These are phyloP conservation scores for Nannobrachium achirus DNA, from an alignment of 2,113 vertebrate species.

Conservation along the genomic window DNA sequence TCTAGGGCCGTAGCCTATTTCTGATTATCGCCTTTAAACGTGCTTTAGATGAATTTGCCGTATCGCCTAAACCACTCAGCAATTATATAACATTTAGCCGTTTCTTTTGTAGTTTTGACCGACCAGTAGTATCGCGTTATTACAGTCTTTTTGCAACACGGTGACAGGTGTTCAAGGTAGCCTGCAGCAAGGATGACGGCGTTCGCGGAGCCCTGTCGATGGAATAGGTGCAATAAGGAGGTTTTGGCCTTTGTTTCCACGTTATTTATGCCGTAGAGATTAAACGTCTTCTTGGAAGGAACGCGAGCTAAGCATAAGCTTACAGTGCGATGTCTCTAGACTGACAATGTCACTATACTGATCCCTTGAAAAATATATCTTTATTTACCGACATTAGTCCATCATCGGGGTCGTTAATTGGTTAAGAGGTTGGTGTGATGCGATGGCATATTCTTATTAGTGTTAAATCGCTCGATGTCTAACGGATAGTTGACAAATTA, in stretches of 20 bases:
- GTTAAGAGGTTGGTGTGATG: slow-evolving; percentile 24
- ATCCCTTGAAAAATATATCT: not conserved
- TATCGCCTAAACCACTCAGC: not conserved
- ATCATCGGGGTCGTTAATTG: slow-evolving; percentile 48
- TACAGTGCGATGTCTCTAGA: not conserved
- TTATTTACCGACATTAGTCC: slow-evolving; percentile 38
- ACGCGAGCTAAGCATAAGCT: not conserved
- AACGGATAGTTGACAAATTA: slow-evolving; percentile 26
- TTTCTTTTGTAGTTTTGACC: not conserved
- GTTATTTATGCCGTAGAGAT: not conserved
- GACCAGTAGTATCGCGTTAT: slow-evolving; percentile 16
- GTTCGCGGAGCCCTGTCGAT: slow-evolving; percentile 36
- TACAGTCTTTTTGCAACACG: slow-evolving; percentile 16
- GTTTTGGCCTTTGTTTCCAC: slow-evolving; percentile 50
- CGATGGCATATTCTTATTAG: slow-evolving; percentile 8
- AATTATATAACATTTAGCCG: slow-evolving; percentile 3
- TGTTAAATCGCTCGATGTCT: not conserved
- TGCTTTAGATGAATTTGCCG: slow-evolving; percentile 2
- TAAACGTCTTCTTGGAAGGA: not conserved
- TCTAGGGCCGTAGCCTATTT: slow-evolving; percentile 60
- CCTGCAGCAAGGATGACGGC: slow-evolving; percentile 61
- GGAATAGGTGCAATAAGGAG: slow-evolving; percentile 38
- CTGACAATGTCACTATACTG: slow-evolving; percentile 10
- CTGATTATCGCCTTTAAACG: slow-evolving; percentile 39
- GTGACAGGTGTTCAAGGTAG: slow-evolving; percentile 66